Base-by-base conservation (phyloP, 1,140 invertebrate species). In the Orius insidiosus region DNA sequence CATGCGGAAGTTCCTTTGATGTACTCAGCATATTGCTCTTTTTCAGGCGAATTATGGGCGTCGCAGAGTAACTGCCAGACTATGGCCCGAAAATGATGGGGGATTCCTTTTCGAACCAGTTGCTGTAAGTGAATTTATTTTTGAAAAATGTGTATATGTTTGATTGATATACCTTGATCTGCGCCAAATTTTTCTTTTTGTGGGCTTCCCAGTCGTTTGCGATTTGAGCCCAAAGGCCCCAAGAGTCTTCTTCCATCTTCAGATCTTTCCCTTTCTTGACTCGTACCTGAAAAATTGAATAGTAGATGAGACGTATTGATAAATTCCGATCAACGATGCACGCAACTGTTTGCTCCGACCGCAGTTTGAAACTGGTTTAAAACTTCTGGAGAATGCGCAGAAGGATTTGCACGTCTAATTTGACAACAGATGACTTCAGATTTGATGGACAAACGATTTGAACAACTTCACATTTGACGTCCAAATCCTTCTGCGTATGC, bases 1-100 rank as follows among this genome's bases (percentile, higher is more conserved):
- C 90, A 97, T 0, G 92, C 89, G 2, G 94, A 98, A 47, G 84
- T 86, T 18, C 85, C 79, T 64, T 95, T 93, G 53, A 99, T 87
- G 61, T 95, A 95, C 45, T 96, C 89, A 4, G 88, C 81, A 65
- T 97, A 98, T 53, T 85, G 74, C 55, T 90, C 87, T 61, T 96
- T 95, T 56, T 89, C 83, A 0, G 79, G 73, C 0, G 80, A 80
- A 51, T 86, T 79, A 55, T 90, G 78, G 1, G 90, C 92, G 10
- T 80, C 78, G 52, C 92, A 88, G 5, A 98, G 62, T 31, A 96
- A 69, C 60, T 97, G 95, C 95, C 95, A 99, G 2, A 88, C 89
- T 51, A 98, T 88, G 9, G 89, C 85, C 47, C 93, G 76, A 58
- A 98, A 97, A 63, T 95, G 90, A 57, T 93, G 81, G 0, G 95